Evolutionary conservation across 2,113 vertebrate genomes (phyloP).

Genomic region (Tachycineta bicolor): DNA sequence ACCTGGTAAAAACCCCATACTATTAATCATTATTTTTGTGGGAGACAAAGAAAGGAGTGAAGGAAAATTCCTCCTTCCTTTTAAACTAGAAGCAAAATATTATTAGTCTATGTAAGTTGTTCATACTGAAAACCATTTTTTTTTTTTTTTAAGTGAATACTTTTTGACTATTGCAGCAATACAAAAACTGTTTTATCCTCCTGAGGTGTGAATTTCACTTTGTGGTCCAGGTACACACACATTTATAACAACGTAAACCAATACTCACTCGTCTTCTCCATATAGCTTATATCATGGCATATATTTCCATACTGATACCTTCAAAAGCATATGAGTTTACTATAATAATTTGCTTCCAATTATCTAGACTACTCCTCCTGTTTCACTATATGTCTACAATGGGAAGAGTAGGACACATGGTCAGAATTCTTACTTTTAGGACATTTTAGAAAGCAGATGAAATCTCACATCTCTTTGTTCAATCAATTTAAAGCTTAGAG

Average conservation of each 20-base stretch:
- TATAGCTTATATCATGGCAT: neutral
- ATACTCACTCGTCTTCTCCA: neutral
- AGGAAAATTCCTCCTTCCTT: neutral
- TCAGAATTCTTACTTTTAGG: neutral
- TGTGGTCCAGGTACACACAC: neutral
- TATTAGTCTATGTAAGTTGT: neutral
- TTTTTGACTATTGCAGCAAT: neutral
- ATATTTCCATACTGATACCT: neutral
- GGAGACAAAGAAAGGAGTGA: neutral
- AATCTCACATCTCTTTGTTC: neutral
- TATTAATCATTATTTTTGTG: neutral
- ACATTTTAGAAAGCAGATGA: neutral
- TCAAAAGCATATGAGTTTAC: neutral
- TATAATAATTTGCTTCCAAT: neutral
- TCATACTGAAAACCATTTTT: neutral
- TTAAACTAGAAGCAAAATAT: neutral
- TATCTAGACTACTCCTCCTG: neutral
- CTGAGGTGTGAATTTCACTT: neutral
- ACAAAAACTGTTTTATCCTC: neutral
- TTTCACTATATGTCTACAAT: neutral
- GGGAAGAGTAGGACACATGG: neutral
- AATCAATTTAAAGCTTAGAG: neutral
- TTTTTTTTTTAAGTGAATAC: neutral
- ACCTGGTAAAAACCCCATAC: fast-evolving
- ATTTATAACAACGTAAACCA: neutral